Base-by-base conservation (phyloP, 1,140 invertebrate species). In the Pinna nobilis region DNA sequence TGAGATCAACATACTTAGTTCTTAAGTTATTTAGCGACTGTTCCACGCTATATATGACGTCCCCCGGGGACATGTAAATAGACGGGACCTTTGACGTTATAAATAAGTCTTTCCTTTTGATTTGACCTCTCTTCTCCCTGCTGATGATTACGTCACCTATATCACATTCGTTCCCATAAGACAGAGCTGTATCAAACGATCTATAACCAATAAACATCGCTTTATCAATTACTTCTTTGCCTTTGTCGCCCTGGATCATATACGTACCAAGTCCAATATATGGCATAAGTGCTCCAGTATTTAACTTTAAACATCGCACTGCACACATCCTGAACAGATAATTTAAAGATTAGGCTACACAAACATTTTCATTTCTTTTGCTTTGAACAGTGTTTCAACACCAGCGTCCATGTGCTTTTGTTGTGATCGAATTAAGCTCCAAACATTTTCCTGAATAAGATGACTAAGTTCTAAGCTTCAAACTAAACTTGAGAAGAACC, bases 171-270 rank as follows among this genome's bases (percentile, higher is more conserved):
- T 87, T 87, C 41, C 63, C 72, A 57, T 87, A 87, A 18, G 67
- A 69, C 33, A 64, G 64, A 3, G 86, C 86, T 28, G 86, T 87
- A 50, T 87, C 86, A 39, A 87, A 81, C 50, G 82, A 82, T 1
- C 82, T 72, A 63, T 86, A 76, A 61, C 85, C 86, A 15, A 80
- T 13, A 50, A 64, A 75, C 11, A 87, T 35, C 20, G 86, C 86
- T 53, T 74, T 80, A 50, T 86, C 79, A 13, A 87, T 61, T 39
- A 80, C 78, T 37, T 81, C 63, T 63, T 74, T 60, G n/a, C 80
- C 66, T 11, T 30, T 49, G 44, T 83, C 79, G 37, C 74, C 76
- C 39, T 77, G 70, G 18, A 85, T 47, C 28, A 74, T 53, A 39
- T 72, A 86, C 20, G 86, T 86, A 28, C 86, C 86, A 30, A 87